Evolutionary conservation across 2,888 invertebrate genomes (phyloP), one percentile per base, ranked within the genome.

Genomic region (Drepana falcataria): DNA sequence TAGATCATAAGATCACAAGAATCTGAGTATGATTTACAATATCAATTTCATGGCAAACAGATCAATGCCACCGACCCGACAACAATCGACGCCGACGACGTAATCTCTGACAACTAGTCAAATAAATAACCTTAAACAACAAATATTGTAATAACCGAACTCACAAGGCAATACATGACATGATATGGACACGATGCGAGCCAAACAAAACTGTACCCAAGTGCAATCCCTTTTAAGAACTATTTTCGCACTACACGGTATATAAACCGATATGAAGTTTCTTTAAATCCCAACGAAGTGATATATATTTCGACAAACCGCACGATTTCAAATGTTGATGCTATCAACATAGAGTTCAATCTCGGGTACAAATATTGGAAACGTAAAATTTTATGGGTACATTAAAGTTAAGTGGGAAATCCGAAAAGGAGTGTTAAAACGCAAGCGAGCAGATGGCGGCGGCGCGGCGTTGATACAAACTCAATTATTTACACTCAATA

Each of bases 401-500:
- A 87, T 90, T 85, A 89, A 90, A 89, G 87, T 87, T 86, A 87
- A 89, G 88, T 90, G 87, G 87, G 87, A 89, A 89, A 88, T 89
- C 87, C 85, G 83, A 87, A 87, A 81, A 88, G 82, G 85, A 87
- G 85, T 86, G 83, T 83, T 88, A 85, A 85, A 81, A 80, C 68
- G 77, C 77, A 72, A 65, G 75, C 76, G 72, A 79, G 78, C 87
- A 87, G 87, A 87, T 88, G 89, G 80, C 83, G 84, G 80, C 83
- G 84, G 84, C 76, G 76, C 76, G 73, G 76, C 83, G 77, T 79
- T 85, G 85, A 85, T 88, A 85, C 87, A 85, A 87, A 85, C 88
- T 87, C 88, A 88, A 90, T 90, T 90, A 90, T 90, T 90, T 90
- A 90, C 90, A 90, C 90, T 88, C 88, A 83, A 90, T 90, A 89